Evolutionary conservation across 2,113 vertebrate species (phyloP).

Genomic region (Tinamus guttatus): DNA sequence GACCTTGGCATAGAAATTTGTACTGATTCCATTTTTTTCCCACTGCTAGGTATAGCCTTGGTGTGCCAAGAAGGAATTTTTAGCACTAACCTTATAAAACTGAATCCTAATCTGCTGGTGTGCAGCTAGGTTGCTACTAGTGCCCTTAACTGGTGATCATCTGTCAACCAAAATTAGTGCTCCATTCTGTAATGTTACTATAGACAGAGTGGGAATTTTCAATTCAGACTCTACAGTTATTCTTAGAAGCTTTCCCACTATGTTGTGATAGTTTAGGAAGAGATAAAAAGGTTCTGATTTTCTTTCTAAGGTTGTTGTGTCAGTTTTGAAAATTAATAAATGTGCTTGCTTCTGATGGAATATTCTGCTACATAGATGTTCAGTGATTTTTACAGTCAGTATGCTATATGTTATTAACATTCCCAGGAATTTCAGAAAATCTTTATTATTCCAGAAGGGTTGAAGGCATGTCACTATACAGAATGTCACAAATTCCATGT

Average conservation of each 20-base stretch:
- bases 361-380: background rate
- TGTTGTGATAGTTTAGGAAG: background rate
- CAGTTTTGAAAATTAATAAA: background rate
- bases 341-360: background rate
- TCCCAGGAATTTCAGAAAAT: background rate
- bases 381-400: background rate
- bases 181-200: background rate
- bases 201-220: background rate
- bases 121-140: background rate
- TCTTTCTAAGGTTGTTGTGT: background rate
- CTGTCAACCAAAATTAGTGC: background rate
- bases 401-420: background rate
- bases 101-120: background rate
- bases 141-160: background rate
- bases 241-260: background rate
- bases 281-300: background rate
- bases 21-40: background rate
- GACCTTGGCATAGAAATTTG: background rate
- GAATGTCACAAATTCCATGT: background rate
- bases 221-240: background rate
- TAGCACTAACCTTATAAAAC: background rate
- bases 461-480: background rate
- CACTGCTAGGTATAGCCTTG: background rate
- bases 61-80: background rate
- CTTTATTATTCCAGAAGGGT: background rate